These are phyloP conservation scores for Rotaria macrura DNA, from an alignment of 2,888 invertebrate species.

Conservation along the genomic window DNA sequence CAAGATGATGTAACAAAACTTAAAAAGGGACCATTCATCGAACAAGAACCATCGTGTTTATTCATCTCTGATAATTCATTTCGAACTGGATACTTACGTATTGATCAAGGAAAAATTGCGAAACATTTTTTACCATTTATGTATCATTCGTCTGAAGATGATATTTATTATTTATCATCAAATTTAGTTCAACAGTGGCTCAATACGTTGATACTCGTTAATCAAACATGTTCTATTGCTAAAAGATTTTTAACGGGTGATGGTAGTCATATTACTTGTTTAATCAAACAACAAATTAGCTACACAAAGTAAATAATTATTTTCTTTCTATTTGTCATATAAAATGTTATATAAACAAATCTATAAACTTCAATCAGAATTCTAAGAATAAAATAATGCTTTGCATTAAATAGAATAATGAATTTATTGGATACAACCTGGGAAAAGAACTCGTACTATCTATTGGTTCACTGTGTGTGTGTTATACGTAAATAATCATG, in stretches of 20 bases:
- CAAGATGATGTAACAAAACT: background rate
- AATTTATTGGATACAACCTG: no score
- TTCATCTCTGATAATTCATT: background rate
- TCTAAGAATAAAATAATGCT: no score
- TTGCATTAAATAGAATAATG: no score
- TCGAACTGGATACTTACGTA: background rate
- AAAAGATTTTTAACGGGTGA: background rate
- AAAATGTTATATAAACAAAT: no score
- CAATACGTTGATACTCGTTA: background rate
- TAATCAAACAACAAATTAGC: background rate
- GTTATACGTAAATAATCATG: no score
- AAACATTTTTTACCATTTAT: background rate
- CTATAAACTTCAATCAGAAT: no score
- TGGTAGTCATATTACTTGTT: constrained; percentile 10
- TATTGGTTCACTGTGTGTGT: no score
- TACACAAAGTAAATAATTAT: background rate
- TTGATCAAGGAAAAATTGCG: background rate
- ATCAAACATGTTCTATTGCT: background rate
- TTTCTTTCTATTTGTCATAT: background rate
- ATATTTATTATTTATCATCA: constrained; percentile 13
- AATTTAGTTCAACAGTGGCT: constrained; percentile 1
- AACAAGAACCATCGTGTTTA: background rate
- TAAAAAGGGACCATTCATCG: background rate
- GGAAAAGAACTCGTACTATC: no score
- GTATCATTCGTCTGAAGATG: background rate